phyloP scores from a whole-genome alignment of 1,140 invertebrate genomes.

The Euglossa dilemma region DNA sequence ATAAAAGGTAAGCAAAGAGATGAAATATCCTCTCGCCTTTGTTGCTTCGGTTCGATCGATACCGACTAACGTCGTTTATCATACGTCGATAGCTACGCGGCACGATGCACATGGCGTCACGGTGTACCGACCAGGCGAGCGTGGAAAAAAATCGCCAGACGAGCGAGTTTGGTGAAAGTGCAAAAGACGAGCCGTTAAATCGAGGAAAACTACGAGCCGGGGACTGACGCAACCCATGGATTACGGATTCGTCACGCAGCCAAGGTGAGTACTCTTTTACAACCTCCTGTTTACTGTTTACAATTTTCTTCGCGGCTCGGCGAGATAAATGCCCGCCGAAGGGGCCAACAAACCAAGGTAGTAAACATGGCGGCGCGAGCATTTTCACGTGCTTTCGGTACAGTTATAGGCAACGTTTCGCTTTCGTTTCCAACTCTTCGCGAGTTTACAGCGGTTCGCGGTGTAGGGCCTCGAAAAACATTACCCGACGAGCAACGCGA shows the following conservation, averaged over 20 bases:
- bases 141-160: not conserved
- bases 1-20: not conserved
- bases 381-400: conserved; percentile 56
- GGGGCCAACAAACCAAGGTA: conserved; percentile 39
- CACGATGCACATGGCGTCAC: no score
- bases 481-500: not conserved
- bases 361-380: conserved; percentile 52
- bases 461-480: not conserved
- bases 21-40: not conserved
- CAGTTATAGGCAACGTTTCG: conserved; percentile 52
- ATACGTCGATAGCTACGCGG: not conserved
- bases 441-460: not conserved
- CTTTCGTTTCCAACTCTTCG: conserved; percentile 13
- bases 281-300: conserved; percentile 58
- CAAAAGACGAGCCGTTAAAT: conserved; percentile 19
- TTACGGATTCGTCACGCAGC: conserved; percentile 51
- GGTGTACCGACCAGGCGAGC: no score
- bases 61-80: not conserved
- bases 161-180: conserved; percentile 19
- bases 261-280: conserved; percentile 41
- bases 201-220: conserved; percentile 6
- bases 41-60: not conserved
- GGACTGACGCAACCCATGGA: conserved; percentile 9
- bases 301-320: conserved; percentile 48
- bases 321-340: conserved; percentile 51